phyloP scores from a whole-genome alignment of 2,888 invertebrate species.

The Erebia epiphron region DNA sequence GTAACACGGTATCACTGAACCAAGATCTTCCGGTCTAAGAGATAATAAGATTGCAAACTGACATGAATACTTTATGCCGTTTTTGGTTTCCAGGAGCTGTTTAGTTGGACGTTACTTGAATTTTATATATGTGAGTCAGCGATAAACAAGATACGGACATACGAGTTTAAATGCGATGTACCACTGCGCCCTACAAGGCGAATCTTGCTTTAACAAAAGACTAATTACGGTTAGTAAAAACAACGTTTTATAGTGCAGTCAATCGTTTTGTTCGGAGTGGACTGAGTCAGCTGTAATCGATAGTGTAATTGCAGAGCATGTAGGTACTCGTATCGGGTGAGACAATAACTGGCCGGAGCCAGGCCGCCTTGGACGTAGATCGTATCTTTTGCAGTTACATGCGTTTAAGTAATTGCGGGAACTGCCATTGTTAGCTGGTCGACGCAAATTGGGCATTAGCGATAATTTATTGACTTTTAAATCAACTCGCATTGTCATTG shows the following conservation, averaged over 20 bases:
- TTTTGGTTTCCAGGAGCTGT: slow-evolving; percentile 69
- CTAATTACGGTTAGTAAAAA: slow-evolving; percentile 74
- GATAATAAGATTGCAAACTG: slow-evolving; percentile 60
- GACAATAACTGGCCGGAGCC: slow-evolving; percentile 67
- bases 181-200: slow-evolving; percentile 35
- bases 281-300: slow-evolving; percentile 77
- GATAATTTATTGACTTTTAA: slow-evolving; percentile 80
- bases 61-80: slow-evolving; percentile 60
- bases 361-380: slow-evolving; percentile 54
- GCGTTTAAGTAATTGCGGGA: slow-evolving; percentile 83
- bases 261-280: slow-evolving; percentile 66
- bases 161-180: slow-evolving; percentile 21
- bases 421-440: slow-evolving; percentile 78
- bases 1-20: slow-evolving; percentile 31
- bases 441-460: slow-evolving; percentile 83
- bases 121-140: slow-evolving; percentile 49
- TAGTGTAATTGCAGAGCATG: slow-evolving; percentile 76
- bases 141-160: slow-evolving; percentile 42
- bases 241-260: slow-evolving; percentile 73
- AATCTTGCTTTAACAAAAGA: slow-evolving; percentile 60
- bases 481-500: slow-evolving; percentile 76
- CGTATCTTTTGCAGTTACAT: slow-evolving; percentile 79
- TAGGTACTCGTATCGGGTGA: slow-evolving; percentile 65
- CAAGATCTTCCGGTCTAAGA: slow-evolving; percentile 59
- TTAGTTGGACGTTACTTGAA: slow-evolving; percentile 63